These are phyloP conservation scores for Dipodomys merriami DNA, from an alignment of 2,113 vertebrate genomes.

Conservation along the genomic window DNA sequence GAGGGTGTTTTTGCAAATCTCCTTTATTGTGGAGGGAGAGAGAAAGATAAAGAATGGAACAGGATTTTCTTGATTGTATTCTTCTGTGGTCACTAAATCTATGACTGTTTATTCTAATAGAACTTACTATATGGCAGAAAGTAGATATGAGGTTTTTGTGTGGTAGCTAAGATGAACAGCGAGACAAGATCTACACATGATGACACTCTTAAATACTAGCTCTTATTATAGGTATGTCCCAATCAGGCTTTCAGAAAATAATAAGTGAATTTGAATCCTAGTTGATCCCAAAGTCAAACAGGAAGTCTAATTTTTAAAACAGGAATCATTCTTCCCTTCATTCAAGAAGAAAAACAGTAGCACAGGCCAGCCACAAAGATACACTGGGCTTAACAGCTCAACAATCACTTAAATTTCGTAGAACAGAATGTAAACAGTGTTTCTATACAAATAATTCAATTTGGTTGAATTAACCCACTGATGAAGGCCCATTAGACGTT, in stretches of 20 bases:
- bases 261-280: background rate
- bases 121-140: background rate
- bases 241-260: conserved; percentile 38
- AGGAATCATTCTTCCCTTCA: background rate
- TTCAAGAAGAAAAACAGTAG: background rate
- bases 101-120: background rate
- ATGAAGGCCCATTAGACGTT: background rate
- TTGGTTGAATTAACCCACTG: conserved; percentile 22
- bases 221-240: background rate
- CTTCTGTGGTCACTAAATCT: background rate
- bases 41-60: background rate
- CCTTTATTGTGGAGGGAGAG: background rate
- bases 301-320: background rate
- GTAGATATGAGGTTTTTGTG: background rate
- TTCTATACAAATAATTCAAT: background rate
- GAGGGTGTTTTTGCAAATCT: background rate
- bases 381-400: background rate
- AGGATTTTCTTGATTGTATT: background rate
- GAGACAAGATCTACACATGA: background rate
- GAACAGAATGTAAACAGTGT: background rate
- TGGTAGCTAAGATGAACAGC: background rate
- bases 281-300: conserved; percentile 2
- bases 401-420: background rate
- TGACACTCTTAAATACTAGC: background rate
- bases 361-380: background rate